phyloP scores from a whole-genome alignment of 2,888 invertebrate species.

The Eledone cirrhosa region DNA sequence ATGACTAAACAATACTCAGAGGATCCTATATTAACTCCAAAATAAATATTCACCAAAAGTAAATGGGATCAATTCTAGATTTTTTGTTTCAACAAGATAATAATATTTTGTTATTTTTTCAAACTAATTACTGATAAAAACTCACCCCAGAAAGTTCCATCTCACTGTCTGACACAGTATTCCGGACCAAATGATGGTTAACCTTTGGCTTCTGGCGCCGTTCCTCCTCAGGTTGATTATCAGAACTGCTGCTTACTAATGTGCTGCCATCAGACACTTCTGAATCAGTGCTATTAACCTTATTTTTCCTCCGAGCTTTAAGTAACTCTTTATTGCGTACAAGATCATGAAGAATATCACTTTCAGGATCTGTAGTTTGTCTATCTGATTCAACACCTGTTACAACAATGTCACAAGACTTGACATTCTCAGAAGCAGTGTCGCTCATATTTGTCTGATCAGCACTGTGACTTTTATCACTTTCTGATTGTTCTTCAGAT shows the following conservation, averaged over 20 bases:
- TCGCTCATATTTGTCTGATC: constrained; percentile 11
- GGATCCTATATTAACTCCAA: background rate
- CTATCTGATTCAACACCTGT: constrained; percentile 45
- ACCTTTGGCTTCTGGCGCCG: constrained; percentile 48
- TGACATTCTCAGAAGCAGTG: constrained; percentile 30
- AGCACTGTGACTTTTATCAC: constrained; percentile 11
- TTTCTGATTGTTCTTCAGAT: background rate
- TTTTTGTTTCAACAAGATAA: background rate
- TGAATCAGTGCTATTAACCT: constrained; percentile 89
- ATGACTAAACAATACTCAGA: background rate
- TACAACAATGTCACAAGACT: constrained; percentile 57
- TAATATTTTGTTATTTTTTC: background rate
- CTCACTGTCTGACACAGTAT: constrained; percentile 94
- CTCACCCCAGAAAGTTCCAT: constrained; percentile 88
- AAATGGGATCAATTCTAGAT: background rate
- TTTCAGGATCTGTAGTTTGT: constrained; percentile 66
- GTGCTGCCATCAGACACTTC: constrained; percentile 77
- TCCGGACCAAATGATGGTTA: constrained; percentile 77
- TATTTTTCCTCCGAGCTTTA: constrained; percentile 41
- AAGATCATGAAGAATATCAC: constrained; percentile 94
- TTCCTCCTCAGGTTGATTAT: constrained; percentile 45
- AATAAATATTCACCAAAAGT: too few relatives aligned
- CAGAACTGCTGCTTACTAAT: constrained; percentile 60
- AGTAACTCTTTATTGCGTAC: constrained; percentile 90
- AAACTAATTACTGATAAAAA: constrained; percentile 3